Conservation (phyloP, 2,113 vertebrate genomes). For the Neomonachus schauinslandi region DNA sequence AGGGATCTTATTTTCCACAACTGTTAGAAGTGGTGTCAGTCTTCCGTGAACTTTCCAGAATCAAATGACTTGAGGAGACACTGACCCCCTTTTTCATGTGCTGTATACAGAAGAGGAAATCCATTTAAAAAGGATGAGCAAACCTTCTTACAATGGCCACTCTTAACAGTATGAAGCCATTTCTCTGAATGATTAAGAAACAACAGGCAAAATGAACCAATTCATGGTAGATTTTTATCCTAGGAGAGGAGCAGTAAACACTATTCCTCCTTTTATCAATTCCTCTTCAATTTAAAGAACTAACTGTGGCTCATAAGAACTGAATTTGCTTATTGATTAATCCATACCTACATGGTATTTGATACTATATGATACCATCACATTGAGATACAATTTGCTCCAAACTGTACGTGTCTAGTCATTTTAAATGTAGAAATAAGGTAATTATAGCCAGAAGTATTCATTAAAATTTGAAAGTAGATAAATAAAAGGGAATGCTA, state of each 20-base stretch:
- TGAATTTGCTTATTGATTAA: not conserved
- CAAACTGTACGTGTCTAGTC: not conserved
- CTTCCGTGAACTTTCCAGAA: not conserved
- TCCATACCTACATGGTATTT: not conserved
- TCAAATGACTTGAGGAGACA: not conserved
- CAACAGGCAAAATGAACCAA: not conserved
- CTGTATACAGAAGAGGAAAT: not conserved
- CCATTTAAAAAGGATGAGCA: fast-evolving
- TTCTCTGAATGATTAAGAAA: not conserved
- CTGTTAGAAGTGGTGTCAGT: not conserved
- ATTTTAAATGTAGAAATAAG: constrained; percentile 48
- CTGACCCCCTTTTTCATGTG: fast-evolving
- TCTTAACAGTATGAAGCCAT: not conserved
- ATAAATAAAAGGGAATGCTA: constrained; percentile 43
- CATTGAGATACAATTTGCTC: not conserved
- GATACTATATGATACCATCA: not conserved
- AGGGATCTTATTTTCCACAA: not conserved
- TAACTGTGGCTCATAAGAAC: not conserved
- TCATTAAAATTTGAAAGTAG: constrained; percentile 69
- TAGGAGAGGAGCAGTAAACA: not conserved
- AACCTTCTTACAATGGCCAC: not conserved
- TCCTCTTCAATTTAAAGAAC: not conserved
- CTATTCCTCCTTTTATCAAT: not conserved
- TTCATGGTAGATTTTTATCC: not conserved
- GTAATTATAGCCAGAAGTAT: constrained; percentile 60